Evolutionary conservation across 37 sponge, comb jelly and placozoan species (phyloP).

Genomic region (Halisarca cf. caerulea): DNA sequence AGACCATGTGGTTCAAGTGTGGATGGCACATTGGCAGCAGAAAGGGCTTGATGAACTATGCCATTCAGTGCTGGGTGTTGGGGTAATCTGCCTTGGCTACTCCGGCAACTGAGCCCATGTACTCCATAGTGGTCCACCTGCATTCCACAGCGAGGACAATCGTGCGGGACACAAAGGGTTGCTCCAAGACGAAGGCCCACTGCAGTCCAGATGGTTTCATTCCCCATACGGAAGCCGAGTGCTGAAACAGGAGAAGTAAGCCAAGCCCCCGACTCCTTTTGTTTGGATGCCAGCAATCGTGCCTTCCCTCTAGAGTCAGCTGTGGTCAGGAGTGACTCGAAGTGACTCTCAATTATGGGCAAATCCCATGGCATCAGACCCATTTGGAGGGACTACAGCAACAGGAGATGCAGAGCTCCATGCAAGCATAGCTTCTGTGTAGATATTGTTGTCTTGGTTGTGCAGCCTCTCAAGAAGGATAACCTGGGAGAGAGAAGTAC

Average conservation of each 20-base stretch:
- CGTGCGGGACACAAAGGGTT: conserved; percentile 38
- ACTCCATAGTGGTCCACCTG: conserved; percentile 16
- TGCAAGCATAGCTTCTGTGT: neutral
- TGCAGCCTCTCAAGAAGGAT: conserved; percentile 27
- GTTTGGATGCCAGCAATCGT: conserved; percentile 20
- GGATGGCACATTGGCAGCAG: conserved; percentile 33
- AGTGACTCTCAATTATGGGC: neutral
- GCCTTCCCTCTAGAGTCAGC: conserved; percentile 6
- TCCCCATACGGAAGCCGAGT: conserved; percentile 14
- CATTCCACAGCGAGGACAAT: conserved; percentile 33
- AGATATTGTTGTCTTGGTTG: neutral
- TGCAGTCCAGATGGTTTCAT: conserved; percentile 28
- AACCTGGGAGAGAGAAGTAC: conserved; percentile 1
- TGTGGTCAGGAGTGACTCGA: neutral
- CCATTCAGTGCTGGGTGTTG: conserved; percentile 40
- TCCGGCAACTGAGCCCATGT: conserved; percentile 31
- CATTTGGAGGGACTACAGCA: neutral
- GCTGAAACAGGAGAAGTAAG: conserved; percentile 22
- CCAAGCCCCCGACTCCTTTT: conserved; percentile 29
- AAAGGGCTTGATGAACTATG: conserved; percentile 25
- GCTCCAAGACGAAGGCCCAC: conserved; percentile 37
- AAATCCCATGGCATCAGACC: conserved; percentile 10
- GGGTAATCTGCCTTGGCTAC: conserved; percentile 16
- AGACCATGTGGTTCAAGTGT: conserved; percentile 30
- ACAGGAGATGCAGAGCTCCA: conserved; percentile 2